Evolutionary conservation across 2,797 vertebrate genomes (phyloP), one percentile per base, ranked within the genome.

Genomic region (Peromyscus attwateri): DNA sequence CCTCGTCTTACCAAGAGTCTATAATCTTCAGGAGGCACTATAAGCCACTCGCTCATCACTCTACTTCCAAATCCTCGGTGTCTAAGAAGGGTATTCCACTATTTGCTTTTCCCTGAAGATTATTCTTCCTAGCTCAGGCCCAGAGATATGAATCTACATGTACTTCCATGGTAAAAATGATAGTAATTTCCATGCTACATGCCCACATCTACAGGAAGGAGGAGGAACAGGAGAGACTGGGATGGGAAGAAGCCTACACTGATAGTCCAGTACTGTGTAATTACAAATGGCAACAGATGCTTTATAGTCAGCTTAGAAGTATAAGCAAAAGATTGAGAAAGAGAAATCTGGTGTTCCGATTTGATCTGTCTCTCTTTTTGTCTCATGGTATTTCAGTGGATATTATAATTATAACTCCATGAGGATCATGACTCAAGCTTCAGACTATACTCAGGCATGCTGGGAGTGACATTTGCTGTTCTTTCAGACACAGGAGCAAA

Each of bases 341-440:
- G 25, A 70, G 43, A 79, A 40, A 90, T 83, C 55, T 97, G 66
- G 92, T 88, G 81, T 85, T 94, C 71, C 70, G 71, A 90, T 55
- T 88, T 29, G 49, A 55, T 87, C 76, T 7, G 1, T 40, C 60
- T 80, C 79, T 43, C 66, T 85, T 57, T 10, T 49, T 49, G 31
- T 85, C 83, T 49, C 37, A 27, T 80, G 60, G 37, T 49, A 71
- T 40, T 43, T 82, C 82, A 80, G 25, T 80, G 77, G 55, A 49
- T 79, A 91, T 80, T 77, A 68, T 92, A 93, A 95, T 87, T 87
- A 87, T 10, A 85, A 55, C 62, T n/a, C 43, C 66, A 21, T 17
- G 27, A 82, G 80, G 73, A 84, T 34, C 82, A 21, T 73, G 40
- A 70, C 13, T 84, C 37, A 46, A 70, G 68, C 70, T 52, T 76